These are phyloP conservation scores for Sorex maritimensis DNA, from an alignment of 2,797 vertebrate genomes.

Conservation along the genomic window DNA sequence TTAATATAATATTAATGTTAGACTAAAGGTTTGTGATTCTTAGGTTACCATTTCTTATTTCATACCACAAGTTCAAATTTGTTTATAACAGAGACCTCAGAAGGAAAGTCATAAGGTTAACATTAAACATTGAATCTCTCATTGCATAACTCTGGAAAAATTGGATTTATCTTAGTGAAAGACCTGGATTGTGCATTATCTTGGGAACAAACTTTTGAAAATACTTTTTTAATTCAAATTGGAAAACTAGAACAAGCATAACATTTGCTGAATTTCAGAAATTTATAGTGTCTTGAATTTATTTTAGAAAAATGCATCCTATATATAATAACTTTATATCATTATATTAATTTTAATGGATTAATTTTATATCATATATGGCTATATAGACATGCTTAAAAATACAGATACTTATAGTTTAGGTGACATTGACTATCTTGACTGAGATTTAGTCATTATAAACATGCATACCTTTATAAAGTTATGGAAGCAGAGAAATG, in stretches of 20 bases:
- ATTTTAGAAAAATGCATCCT: not conserved
- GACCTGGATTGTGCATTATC: not conserved
- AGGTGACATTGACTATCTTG: not conserved
- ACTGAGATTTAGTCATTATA: not conserved
- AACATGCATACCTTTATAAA: not conserved
- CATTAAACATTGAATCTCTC: no score
- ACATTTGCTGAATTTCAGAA: not conserved
- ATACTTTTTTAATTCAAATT: not conserved
- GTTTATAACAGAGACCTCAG: not conserved
- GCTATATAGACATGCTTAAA: not conserved
- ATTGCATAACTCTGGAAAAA: not conserved
- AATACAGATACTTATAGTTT: not conserved
- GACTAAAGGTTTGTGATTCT: not conserved
- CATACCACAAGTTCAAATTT: not conserved
- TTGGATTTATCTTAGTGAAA: not conserved
- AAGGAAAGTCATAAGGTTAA: slow-evolving; percentile 7
- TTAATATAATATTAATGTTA: not conserved
- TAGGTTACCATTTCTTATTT: not conserved
- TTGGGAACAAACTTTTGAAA: not conserved
- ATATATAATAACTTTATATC: not conserved
- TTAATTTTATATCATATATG: not conserved
- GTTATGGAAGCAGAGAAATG: slow-evolving; percentile 53
- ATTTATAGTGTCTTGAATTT: not conserved
- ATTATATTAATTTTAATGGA: slow-evolving; percentile 8
- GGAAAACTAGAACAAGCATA: not conserved